phyloP scores from a whole-genome alignment of 2,888 invertebrate species.

The Phengaris alcon region DNA sequence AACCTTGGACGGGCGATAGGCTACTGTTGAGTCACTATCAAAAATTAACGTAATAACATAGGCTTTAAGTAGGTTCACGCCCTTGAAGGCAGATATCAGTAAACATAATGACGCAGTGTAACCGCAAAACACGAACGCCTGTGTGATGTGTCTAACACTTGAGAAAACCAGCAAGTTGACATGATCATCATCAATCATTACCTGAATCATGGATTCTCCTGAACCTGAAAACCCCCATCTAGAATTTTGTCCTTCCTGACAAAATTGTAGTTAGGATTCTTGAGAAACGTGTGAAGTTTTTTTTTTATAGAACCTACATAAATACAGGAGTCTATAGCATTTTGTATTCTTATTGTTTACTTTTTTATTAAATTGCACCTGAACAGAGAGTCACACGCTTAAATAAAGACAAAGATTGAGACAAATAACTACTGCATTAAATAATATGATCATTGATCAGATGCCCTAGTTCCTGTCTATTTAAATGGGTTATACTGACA shows the following conservation, averaged over 20 bases:
- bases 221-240: background rate
- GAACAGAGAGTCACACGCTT: no score
- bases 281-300: background rate
- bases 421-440: no score
- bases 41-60: conserved; percentile 20
- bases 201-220: background rate
- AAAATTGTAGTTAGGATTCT: no score
- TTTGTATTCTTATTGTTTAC: no score
- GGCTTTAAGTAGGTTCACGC: conserved; percentile 16
- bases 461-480: no score
- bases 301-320: background rate
- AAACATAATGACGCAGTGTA: background rate
- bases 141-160: background rate
- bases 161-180: background rate
- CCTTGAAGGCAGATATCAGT: conserved; percentile 12
- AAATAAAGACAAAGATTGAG: no score
- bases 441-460: no score
- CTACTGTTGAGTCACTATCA: conserved; percentile 16
- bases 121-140: conserved; percentile 1
- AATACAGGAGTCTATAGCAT: no score
- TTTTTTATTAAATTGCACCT: no score
- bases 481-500: no score
- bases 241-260: no score
- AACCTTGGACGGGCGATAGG: background rate
- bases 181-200: background rate